Evolutionary conservation across 1,140 invertebrate genomes (phyloP).

Genomic region (Neelides sp.): DNA sequence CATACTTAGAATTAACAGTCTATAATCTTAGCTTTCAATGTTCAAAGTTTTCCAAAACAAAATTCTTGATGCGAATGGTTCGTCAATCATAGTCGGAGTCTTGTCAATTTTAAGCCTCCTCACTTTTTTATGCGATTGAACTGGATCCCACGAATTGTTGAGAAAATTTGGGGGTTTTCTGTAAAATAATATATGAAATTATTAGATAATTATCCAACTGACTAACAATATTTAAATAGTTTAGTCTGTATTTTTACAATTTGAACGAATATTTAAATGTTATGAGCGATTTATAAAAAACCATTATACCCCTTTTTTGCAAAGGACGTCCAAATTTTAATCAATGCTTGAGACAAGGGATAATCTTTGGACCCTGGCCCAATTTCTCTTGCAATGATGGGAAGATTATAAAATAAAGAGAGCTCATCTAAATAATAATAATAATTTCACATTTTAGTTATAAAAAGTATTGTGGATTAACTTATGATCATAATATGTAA

Average conservation of each 20-base stretch:
- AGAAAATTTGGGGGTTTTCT: constrained; percentile 11
- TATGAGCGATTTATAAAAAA: neutral
- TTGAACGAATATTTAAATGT: neutral
- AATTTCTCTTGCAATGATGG: constrained; percentile 22
- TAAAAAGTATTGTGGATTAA: neutral
- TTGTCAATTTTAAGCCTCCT: constrained; percentile 11
- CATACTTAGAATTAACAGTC: neutral
- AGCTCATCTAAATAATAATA: constrained; percentile 23
- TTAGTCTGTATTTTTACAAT: constrained; percentile 2
- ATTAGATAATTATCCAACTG: neutral
- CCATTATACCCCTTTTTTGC: constrained; percentile 21
- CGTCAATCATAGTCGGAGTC: constrained; percentile 13
- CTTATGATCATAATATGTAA: neutral
- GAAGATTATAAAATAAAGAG: constrained; percentile 23
- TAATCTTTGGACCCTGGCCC: constrained; percentile 19
- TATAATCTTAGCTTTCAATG: constrained; percentile 3
- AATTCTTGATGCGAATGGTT: constrained; percentile 16
- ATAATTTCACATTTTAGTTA: neutral
- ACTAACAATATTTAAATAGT: too few species aligned
- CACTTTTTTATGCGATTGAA: neutral
- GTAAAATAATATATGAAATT: neutral
- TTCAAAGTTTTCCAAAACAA: constrained; percentile 27
- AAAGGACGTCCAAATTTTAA: constrained; percentile 23
- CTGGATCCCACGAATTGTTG: constrained; percentile 3
- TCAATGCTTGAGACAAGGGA: constrained; percentile 16